These are phyloP conservation scores for Mesorhabditis belari DNA, from an alignment of 2,888 invertebrate genomes.

Conservation along the genomic window DNA sequence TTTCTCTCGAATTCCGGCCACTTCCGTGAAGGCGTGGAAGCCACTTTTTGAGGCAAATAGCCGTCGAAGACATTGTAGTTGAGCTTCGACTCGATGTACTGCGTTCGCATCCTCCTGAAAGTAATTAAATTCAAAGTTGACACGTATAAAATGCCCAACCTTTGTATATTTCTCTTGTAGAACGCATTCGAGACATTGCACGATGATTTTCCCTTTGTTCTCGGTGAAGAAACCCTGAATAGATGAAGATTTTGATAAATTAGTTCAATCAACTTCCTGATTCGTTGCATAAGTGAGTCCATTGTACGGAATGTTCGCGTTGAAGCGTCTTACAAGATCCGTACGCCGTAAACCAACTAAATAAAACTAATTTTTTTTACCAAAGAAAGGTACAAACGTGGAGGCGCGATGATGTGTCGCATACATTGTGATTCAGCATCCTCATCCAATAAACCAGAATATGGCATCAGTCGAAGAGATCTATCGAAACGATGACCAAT, in stretches of 20 bases:
- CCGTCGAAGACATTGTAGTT: conserved; percentile 85
- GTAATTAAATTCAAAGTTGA: no score
- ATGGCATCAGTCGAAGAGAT: conserved; percentile 79
- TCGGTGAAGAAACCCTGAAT: conserved; percentile 77
- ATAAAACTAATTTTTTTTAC: conserved; percentile 2
- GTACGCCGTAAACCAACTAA: conserved; percentile 63
- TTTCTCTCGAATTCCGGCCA: conserved; percentile 73
- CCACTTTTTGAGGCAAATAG: conserved; percentile 95
- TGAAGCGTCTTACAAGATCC: conserved; percentile 85
- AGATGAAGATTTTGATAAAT: no score
- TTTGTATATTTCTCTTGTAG: conserved; percentile 62
- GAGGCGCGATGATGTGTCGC: conserved; percentile 61
- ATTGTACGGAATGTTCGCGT: conserved; percentile 93
- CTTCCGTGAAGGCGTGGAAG: conserved; percentile 68
- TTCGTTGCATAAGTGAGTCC: conserved; percentile 90
- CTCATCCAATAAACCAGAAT: conserved; percentile 78
- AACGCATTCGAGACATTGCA: conserved; percentile 77
- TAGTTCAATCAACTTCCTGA: conserved; percentile 70
- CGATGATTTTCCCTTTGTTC: conserved; percentile 93
- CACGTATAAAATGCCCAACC: not conserved
- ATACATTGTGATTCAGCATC: conserved; percentile 86
- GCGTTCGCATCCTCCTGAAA: conserved; percentile 61
- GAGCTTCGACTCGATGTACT: conserved; percentile 67
- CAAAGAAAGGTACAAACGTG: conserved; percentile 24
- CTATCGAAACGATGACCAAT: conserved; percentile 68